Conservation (phyloP, 2,888 invertebrate genomes). For the Polyommatus icarus region DNA sequence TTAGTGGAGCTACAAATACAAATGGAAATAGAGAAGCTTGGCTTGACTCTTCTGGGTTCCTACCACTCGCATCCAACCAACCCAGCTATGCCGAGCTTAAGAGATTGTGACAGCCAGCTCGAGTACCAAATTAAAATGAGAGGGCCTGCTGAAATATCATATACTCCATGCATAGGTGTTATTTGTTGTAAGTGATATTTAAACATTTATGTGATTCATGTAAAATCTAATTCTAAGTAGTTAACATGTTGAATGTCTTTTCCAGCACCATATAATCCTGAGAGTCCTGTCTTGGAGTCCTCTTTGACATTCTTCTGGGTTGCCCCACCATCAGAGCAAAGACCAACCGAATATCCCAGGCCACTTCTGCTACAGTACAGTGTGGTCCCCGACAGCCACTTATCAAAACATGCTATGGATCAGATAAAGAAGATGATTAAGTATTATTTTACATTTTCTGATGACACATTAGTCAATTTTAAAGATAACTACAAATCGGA, state of each 20-base stretch:
- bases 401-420: conserved; percentile 89
- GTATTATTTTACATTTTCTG: conserved; percentile 85
- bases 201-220: neutral
- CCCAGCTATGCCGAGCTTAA: conserved; percentile 91
- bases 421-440: conserved; percentile 93
- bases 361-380: conserved; percentile 95
- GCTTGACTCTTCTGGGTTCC: conserved; percentile 94
- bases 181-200: conserved; percentile 89
- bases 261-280: conserved; percentile 90
- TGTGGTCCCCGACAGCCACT: conserved; percentile 88
- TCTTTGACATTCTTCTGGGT: conserved; percentile 95
- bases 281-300: conserved; percentile 89
- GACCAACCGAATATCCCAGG: conserved; percentile 94
- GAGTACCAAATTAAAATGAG: conserved; percentile 98
- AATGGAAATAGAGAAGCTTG: conserved; percentile 89
- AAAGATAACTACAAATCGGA: conserved; percentile 84
- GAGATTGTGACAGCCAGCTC: conserved; percentile 95
- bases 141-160: conserved; percentile 93
- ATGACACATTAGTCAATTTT: conserved; percentile 71
- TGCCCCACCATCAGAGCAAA: conserved; percentile 95
- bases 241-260: conserved; percentile 32
- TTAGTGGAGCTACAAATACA: conserved; percentile 91
- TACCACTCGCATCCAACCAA: conserved; percentile 96
- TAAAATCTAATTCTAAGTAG: neutral
- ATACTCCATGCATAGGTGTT: conserved; percentile 94